A percentile compares a stretch with the other conserved stretches of the same genome.
Conservation (phyloP, 2,888 invertebrate genomes). For the Taphrorychus bicolor region DNA sequence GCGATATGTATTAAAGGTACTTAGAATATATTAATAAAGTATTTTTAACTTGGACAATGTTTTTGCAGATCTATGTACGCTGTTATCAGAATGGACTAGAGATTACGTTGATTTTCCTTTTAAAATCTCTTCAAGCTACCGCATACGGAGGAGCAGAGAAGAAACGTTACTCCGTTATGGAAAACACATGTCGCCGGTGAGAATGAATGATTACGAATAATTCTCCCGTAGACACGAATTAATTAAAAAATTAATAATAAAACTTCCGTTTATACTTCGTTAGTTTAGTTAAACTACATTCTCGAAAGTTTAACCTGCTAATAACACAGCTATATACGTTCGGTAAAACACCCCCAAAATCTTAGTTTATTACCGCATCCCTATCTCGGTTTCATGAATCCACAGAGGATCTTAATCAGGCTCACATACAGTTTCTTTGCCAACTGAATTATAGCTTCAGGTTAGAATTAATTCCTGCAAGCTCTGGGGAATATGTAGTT, state of each 20-base stretch:
- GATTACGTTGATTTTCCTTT: constrained; percentile 9
- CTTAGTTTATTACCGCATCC: too few species aligned
- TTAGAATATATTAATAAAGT: not conserved
- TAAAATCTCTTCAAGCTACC: not conserved
- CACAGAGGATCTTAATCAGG: not conserved
- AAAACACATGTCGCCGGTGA: not conserved
- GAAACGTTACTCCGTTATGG: not conserved
- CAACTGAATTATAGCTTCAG: not conserved
- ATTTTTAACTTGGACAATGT: not conserved
- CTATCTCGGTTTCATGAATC: not conserved
- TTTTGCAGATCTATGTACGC: constrained; percentile 11
- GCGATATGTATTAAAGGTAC: constrained; percentile 47
- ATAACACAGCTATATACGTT: too few species aligned
- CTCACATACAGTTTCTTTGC: not conserved
- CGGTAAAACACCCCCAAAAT: too few species aligned
- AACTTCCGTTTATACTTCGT: too few species aligned
- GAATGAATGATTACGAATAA: too few species aligned
- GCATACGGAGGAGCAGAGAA: not conserved
- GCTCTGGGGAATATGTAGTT: not conserved
- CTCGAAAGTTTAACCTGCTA: too few species aligned
- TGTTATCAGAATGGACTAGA: constrained; percentile 8
- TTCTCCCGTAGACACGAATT: too few species aligned
- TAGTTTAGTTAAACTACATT: too few species aligned
- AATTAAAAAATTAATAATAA: too few species aligned
- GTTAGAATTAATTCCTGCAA: not conserved